Percentiles rank a stretch among this genome's conserved stretches.
These are phyloP conservation scores for Cygnus atratus DNA, from an alignment of 2,113 vertebrate species.

Conservation along the genomic window DNA sequence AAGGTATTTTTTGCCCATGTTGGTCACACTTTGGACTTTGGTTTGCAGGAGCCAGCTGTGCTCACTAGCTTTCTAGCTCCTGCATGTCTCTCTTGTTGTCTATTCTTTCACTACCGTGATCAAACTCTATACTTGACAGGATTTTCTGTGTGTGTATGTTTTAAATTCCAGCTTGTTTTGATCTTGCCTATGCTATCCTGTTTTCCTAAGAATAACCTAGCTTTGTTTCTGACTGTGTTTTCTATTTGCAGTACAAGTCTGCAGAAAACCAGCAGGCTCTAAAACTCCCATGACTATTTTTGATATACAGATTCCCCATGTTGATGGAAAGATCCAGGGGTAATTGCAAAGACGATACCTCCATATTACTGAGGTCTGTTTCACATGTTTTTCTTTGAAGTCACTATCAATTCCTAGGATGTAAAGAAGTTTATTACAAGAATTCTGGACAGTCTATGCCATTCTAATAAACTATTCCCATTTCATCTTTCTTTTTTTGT, in stretches of 20 bases:
- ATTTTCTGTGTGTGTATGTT: not conserved
- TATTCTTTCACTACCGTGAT: not conserved
- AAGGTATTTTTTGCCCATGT: not conserved
- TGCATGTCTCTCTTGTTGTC: not conserved
- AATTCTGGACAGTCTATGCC: not conserved
- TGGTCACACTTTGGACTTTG: not conserved
- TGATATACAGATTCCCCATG: not conserved
- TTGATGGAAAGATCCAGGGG: not conserved
- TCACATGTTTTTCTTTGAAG: not conserved
- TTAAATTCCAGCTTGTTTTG: not conserved
- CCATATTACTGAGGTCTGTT: not conserved
- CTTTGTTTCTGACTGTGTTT: not conserved
- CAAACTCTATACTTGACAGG: not conserved
- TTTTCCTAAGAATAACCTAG: not conserved
- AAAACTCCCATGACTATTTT: not conserved
- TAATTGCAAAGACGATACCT: not conserved
- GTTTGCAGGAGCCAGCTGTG: not conserved
- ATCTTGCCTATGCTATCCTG: not conserved
- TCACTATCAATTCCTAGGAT: not conserved
- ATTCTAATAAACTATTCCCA: constrained; percentile 12
- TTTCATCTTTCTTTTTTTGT: constrained; percentile 44
- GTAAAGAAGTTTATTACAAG: not conserved
- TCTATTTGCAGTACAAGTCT: not conserved
- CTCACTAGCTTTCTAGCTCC: not conserved
- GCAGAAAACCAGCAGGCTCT: not conserved